A percentile compares a stretch with the other conserved stretches of the same genome.
These are phyloP conservation scores for Capitella teleta DNA, from an alignment of 1,140 invertebrate species.

Conservation along the genomic window DNA sequence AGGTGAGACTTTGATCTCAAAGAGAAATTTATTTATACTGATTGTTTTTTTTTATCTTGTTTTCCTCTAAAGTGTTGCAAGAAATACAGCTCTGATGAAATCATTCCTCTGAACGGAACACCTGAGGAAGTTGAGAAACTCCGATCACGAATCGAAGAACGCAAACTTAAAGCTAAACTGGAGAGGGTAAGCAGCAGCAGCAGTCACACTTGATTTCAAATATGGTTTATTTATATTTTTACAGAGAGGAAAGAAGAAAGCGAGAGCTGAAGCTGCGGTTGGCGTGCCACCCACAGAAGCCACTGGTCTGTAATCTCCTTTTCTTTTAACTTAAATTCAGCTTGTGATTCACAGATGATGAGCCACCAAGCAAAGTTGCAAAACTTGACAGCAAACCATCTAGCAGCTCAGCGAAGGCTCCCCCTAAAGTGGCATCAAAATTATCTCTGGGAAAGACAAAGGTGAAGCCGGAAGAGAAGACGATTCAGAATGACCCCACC, in stretches of 20 bases:
- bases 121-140: conserved; percentile 28
- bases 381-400: not conserved
- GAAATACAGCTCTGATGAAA: conserved; percentile 61
- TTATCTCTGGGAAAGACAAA: not conserved
- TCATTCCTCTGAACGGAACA: conserved; percentile 58
- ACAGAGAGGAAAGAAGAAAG: conserved; percentile 45
- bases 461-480: too few species aligned
- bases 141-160: conserved; percentile 52
- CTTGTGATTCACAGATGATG: not conserved
- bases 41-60: not conserved
- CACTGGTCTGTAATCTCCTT: not conserved
- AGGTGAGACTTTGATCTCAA: conserved; percentile 47
- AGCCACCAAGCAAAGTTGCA: not conserved
- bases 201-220: not conserved
- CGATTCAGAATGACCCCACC: conserved; percentile 68
- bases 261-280: conserved; percentile 20
- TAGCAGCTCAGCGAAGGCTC: not conserved
- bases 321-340: not conserved
- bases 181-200: conserved; percentile 45
- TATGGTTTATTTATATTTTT: conserved; percentile 9
- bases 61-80: conserved; percentile 59
- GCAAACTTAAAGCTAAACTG: conserved; percentile 56
- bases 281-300: not conserved
- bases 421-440: not conserved
- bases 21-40: not conserved